Conservation (phyloP, 2,113 vertebrate genomes). For the Corvus cornix region DNA sequence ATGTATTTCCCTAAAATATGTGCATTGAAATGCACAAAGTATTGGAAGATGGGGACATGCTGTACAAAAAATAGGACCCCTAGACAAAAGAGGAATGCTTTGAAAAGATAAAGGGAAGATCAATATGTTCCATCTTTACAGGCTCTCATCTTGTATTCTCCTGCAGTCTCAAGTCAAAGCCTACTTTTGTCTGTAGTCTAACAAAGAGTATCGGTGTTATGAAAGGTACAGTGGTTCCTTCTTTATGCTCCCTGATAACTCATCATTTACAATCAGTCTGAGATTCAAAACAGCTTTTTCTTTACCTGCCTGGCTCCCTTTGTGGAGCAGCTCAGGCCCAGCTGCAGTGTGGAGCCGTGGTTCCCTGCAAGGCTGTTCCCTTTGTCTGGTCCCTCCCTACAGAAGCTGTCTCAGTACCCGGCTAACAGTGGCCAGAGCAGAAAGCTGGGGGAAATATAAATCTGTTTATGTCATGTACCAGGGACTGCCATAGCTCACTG, state of each 20-base stretch:
- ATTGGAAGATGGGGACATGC: background rate
- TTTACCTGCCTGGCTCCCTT: background rate
- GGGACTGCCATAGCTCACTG: background rate
- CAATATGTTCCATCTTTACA: constrained; percentile 42
- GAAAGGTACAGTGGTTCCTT: background rate
- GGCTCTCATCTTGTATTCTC: constrained; percentile 52
- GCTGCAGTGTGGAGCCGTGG: rapidly evolving
- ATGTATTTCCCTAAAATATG: background rate
- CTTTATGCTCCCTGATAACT: constrained; percentile 30
- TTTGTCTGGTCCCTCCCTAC: background rate
- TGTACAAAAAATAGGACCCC: background rate
- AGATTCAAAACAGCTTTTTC: background rate
- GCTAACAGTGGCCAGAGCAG: background rate
- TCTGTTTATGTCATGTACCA: background rate
- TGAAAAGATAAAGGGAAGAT: constrained; percentile 62
- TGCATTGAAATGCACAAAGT: background rate
- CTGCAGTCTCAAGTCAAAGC: constrained; percentile 41
- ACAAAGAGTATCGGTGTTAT: constrained; percentile 1
- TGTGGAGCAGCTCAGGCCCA: background rate
- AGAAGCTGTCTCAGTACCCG: background rate
- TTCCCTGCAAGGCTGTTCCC: background rate
- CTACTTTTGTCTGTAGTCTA: constrained; percentile 52
- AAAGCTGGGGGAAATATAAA: background rate
- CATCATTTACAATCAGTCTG: background rate
- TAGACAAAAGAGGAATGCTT: constrained; percentile 41